Evolutionary conservation across 2,113 vertebrate species (phyloP).

Genomic region (Pipra filicauda): DNA sequence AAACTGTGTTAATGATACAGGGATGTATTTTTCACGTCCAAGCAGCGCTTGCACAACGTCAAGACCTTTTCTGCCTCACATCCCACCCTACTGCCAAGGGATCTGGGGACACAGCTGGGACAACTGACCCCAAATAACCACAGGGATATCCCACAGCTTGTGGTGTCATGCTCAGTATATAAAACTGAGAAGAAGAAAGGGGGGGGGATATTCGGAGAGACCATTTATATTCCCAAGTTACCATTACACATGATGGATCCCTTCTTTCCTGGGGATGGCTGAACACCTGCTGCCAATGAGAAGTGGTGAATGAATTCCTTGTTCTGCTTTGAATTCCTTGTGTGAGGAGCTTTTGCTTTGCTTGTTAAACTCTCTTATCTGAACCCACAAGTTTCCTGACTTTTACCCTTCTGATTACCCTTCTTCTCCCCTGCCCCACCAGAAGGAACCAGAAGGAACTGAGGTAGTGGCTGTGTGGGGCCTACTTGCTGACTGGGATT

Average conservation of each 20-base stretch:
- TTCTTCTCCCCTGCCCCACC: neutral
- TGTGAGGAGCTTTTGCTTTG: neutral
- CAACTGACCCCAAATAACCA: neutral
- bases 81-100: too few species aligned
- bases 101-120: neutral
- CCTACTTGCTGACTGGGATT: neutral
- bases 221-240: neutral
- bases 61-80: neutral
- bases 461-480: neutral
- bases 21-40: neutral
- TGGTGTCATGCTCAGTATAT: neutral
- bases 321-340: neutral
- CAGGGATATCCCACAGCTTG: neutral
- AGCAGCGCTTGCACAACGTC: neutral
- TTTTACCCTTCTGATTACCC: neutral
- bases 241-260: neutral
- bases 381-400: neutral
- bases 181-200: neutral
- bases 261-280: neutral
- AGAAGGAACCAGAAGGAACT: too few species aligned
- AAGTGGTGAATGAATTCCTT: neutral
- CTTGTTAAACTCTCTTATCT: neutral
- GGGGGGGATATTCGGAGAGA: accelerated
- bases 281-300: neutral
- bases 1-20: neutral